A percentile compares a stretch with the other conserved stretches of the same genome.
These are phyloP conservation scores for Bradypodion pumilum DNA, from an alignment of 2,797 vertebrate species.

Conservation along the genomic window DNA sequence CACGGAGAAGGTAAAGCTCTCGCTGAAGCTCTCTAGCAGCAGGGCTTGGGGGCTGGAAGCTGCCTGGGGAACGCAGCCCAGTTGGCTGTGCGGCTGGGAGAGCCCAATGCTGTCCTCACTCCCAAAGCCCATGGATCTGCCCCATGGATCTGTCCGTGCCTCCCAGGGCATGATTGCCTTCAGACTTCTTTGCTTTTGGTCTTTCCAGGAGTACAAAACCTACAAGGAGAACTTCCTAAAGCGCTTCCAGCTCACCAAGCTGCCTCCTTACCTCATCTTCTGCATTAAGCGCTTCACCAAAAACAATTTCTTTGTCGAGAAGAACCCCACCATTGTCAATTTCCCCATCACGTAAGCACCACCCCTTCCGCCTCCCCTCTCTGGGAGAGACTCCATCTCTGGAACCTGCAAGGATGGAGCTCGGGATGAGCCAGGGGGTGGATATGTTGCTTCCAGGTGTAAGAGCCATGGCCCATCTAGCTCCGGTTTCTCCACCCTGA, in stretches of 20 bases:
- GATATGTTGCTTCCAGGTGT: too few species aligned
- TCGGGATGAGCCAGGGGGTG: background rate
- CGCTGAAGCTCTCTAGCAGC: too few species aligned
- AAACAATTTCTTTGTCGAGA: constrained; percentile 99
- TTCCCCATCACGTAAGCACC: constrained; percentile 96
- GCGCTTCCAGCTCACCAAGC: constrained; percentile 92
- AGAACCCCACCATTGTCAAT: constrained; percentile 98
- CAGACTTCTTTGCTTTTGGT: background rate
- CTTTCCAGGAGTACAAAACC: constrained; percentile 94
- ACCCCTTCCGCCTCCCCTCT: accelerated
- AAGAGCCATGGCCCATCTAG: background rate
- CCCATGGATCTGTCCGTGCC: too few species aligned
- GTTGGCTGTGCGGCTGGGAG: too few species aligned
- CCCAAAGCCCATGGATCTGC: too few species aligned
- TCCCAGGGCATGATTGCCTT: too few species aligned
- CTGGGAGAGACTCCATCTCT: accelerated
- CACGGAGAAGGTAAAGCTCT: constrained; percentile 87
- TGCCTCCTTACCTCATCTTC: constrained; percentile 96
- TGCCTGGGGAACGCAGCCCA: too few species aligned
- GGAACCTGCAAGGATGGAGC: too few species aligned
- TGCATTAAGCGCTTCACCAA: constrained; percentile 99
- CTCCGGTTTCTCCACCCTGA: background rate
- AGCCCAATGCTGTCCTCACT: too few species aligned
- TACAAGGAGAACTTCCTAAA: constrained; percentile 99
- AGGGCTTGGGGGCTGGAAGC: too few species aligned